Base-by-base conservation (phyloP, 2,113 vertebrate species). In the Casuarius casuarius region DNA sequence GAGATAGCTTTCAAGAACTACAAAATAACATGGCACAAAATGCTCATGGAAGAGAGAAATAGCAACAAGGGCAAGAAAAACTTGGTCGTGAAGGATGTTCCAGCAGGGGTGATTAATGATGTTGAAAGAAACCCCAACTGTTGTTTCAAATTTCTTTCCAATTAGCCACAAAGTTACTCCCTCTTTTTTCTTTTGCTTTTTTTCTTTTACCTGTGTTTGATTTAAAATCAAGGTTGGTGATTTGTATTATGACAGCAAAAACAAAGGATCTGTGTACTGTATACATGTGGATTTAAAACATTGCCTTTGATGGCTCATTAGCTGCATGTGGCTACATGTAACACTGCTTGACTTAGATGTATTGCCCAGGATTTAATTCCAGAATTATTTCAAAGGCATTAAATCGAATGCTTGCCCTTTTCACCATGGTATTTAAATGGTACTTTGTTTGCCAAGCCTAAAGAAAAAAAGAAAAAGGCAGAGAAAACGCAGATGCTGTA, bases 381-480 rank as follows among this genome's bases (percentile, higher is more conserved):
- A 97, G 91, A 95, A 95, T 94, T 92, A 94, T 97, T 97, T 95
- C 91, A 96, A 94, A 97, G 94, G 84, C 84, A 92, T 93, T 97
- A 84, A 93, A 89, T 82, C 0, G 70, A 95, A 89, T 80, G 92
- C 59, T 70, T 94, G 79, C 84, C 92, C 90, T 96, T 97, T 95
- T 93, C 83, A 88, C 63, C 58, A 90, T 40, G 52, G 74, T 92
- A 82, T 96, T 95, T 97, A 97, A 95, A 92, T 77, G 94, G 84
- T 85, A 77, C 66, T 96, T 71, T 48, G 66, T 83, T 96, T 96
- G 91, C 89, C 83, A 72, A 51, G 77, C 75, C 92, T 89, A 61
- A 59, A 96, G 91, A n/a, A 94, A 51, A 46, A 67, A 48, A 38
- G 38, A 38, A 71, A 49, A 80, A 51, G 29, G 71, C 46, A 74